Evolutionary conservation across 2,888 invertebrate species (phyloP), one percentile per base, ranked within the genome.

Genomic region (Chironomus tentans): DNA sequence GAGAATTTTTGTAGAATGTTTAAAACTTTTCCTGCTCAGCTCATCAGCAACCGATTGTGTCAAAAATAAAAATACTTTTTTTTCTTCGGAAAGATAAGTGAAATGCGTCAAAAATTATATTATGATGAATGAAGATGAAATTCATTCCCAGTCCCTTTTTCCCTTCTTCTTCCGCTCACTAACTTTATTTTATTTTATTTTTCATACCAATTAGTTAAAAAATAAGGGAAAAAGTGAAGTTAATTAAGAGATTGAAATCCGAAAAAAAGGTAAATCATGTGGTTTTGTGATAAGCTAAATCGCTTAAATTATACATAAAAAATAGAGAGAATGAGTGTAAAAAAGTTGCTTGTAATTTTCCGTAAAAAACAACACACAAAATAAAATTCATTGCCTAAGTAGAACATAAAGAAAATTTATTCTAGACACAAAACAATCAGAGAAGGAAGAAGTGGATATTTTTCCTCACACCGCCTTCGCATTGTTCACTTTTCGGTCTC

Each of bases 171-270:
- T 62, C 21, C 21, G 2, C 10, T 12, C n/a, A 56, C 56, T 6
- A 38, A 38, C 38, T 38, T 38, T 38, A 38, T 38, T 38, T 38
- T 38, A 28, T 38, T n/a, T n/a, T n/a, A 38, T 38, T 38, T 38
- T 38, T 10, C n/a, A 38, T 38, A 38, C 10, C 38, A 38, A 38
- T 38, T 24, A 21, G 62, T 24, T 24, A 21, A 65, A 38, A 15
- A 62, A 21, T 38, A 21, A 62, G 12, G 7, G 10, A 38, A 62
- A 65, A 38, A 73, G 46, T 62, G 4, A 73, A 73, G 13, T 73
- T 73, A 73, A 73, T 73, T 73, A 73, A 62, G 73, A 50, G 73
- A 73, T 73, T 73, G 73, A 62, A 65, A 22, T 73, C 21, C 56
- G 10, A 56, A 56, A 56, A 72, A 62, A 65, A 73, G 73, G 73